A percentile compares a stretch with the other conserved stretches of the same genome.
These are phyloP conservation scores for Lithophane socia DNA, from an alignment of 2,888 invertebrate genomes.

Conservation along the genomic window DNA sequence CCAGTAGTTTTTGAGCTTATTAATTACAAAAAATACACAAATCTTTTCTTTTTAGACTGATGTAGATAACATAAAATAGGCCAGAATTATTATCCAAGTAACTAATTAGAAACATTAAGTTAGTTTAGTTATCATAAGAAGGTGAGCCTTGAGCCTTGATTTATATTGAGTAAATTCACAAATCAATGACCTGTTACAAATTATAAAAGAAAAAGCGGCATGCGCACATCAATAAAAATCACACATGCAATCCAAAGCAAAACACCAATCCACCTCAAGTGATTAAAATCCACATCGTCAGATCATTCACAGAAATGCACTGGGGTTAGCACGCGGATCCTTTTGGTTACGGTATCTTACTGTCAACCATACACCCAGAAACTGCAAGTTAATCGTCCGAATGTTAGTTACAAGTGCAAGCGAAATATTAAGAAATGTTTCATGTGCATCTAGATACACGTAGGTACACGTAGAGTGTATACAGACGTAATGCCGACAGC, in stretches of 20 bases:
- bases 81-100: no score
- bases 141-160: background rate
- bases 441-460: constrained; percentile 8
- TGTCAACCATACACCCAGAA: constrained; percentile 99
- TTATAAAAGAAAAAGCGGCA: constrained; percentile 54
- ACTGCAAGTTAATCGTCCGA: constrained; percentile 92
- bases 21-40: no score
- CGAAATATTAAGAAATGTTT: constrained; percentile 27
- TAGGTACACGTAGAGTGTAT: constrained; percentile 16
- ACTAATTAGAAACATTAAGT: no score
- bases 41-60: no score
- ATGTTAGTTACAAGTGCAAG: constrained; percentile 83
- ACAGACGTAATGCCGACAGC: constrained; percentile 13
- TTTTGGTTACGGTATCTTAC: constrained; percentile 99
- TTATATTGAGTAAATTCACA: background rate
- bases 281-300: constrained; percentile 81
- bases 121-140: background rate
- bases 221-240: constrained; percentile 59
- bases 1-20: no score
- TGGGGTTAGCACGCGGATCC: constrained; percentile 98
- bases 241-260: constrained; percentile 73
- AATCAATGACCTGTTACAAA: constrained; percentile 19
- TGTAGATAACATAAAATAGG: no score
- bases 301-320: constrained; percentile 97
- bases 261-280: constrained; percentile 87